Percentiles rank a stretch among this genome's conserved stretches.
Conservation (phyloP, 2,113 vertebrate species). For the Proteles cristata region DNA sequence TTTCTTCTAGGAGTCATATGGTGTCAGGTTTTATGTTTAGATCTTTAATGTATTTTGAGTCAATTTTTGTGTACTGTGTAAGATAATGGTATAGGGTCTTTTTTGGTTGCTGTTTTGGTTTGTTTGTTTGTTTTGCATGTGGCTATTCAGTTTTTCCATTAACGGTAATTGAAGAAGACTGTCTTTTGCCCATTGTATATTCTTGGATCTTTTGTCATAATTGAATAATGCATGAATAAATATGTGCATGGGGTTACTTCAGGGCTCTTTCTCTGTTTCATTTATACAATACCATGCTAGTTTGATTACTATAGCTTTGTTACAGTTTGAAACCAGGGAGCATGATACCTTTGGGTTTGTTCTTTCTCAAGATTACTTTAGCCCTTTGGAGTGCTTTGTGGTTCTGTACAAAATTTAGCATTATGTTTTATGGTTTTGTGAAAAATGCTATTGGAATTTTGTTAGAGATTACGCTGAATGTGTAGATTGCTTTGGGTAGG, state of each 20-base stretch:
- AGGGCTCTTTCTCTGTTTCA: neutral
- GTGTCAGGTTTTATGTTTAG: neutral
- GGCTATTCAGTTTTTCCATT: neutral
- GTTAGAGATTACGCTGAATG: neutral
- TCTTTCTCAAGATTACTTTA: neutral
- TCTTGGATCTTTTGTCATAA: neutral
- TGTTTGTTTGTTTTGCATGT: too few relatives aligned
- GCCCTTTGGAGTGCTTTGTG: neutral
- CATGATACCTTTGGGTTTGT: neutral
- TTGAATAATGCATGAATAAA: neutral
- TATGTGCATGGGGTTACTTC: neutral
- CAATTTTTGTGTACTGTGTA: neutral
- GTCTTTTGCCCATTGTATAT: neutral
- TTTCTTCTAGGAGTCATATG: neutral
- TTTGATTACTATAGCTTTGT: neutral
- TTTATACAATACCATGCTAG: neutral
- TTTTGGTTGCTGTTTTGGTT: too few relatives aligned
- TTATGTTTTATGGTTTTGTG: neutral
- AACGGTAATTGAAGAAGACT: neutral
- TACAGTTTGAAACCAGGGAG: neutral
- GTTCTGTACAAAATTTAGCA: neutral
- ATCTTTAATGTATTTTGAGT: neutral
- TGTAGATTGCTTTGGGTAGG: neutral
- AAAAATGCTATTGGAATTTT: neutral
- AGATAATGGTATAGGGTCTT: neutral